Conservation (phyloP, 1,140 invertebrate species). For the Drosophila subobscura region DNA sequence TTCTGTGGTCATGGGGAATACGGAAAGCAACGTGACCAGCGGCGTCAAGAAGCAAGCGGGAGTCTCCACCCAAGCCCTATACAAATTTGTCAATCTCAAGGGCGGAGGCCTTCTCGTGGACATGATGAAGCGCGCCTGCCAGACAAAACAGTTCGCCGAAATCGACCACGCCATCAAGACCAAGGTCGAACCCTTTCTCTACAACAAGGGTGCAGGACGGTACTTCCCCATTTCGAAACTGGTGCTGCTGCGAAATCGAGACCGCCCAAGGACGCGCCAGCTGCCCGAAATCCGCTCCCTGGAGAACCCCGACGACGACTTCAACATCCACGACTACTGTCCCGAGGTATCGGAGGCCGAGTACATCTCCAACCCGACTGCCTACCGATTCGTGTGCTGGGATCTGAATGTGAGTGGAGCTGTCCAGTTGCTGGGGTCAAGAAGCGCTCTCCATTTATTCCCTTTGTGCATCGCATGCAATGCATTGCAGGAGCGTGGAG, state of each 20-base stretch:
- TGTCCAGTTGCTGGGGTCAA: neutral
- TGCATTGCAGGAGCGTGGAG: slow-evolving; percentile 89
- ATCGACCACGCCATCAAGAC: slow-evolving; percentile 95
- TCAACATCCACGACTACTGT: slow-evolving; percentile 90
- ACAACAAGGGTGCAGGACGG: slow-evolving; percentile 95
- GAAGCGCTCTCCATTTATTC: neutral
- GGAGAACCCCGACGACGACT: slow-evolving; percentile 92
- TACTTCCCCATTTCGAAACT: slow-evolving; percentile 94
- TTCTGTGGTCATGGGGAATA: slow-evolving; percentile 91
- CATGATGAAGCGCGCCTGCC: slow-evolving; percentile 95
- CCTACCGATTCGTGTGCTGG: slow-evolving; percentile 95
- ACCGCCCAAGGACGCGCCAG: slow-evolving; percentile 91
- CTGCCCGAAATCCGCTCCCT: slow-evolving; percentile 89
- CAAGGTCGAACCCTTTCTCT: slow-evolving; percentile 95
- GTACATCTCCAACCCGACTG: slow-evolving; percentile 85
- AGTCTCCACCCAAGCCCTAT: slow-evolving; percentile 90
- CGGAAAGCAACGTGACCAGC: slow-evolving; percentile 95
- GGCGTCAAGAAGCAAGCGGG: slow-evolving; percentile 96
- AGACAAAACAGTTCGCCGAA: slow-evolving; percentile 94
- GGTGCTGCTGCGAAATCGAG: slow-evolving; percentile 94
- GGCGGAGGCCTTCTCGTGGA: slow-evolving; percentile 96
- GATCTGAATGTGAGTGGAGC: slow-evolving; percentile 87
- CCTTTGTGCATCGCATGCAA: neutral
- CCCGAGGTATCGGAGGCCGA: slow-evolving; percentile 85
- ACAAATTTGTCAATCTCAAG: slow-evolving; percentile 94